A percentile compares a stretch with the other conserved stretches of the same genome.
These are phyloP conservation scores for Spizella passerina DNA, from an alignment of 2,797 vertebrate genomes.

Conservation along the genomic window DNA sequence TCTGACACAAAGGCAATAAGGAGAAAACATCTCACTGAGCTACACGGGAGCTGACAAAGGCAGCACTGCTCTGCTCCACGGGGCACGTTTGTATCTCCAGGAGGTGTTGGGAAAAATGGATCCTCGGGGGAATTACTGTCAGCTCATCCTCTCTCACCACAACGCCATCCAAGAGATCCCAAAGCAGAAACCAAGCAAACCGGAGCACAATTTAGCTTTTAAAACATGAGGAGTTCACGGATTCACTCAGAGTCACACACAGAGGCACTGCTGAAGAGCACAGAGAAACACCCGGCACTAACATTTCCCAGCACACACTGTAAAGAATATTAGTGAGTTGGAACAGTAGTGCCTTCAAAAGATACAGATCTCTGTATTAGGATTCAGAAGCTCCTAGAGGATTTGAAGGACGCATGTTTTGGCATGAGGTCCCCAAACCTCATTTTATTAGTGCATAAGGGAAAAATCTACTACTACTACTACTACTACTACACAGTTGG, in stretches of 20 bases:
- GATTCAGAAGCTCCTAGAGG: neutral
- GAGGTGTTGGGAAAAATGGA: neutral
- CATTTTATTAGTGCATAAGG: neutral
- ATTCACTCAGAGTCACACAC: neutral
- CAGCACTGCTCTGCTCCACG: neutral
- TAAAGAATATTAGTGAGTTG: neutral
- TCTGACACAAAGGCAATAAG: neutral
- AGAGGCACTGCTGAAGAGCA: neutral
- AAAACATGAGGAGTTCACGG: neutral
- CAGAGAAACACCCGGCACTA: neutral
- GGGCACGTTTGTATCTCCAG: neutral
- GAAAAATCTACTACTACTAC: neutral
- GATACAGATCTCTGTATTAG: neutral
- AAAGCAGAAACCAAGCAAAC: neutral
- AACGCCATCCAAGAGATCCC: rapidly evolving
- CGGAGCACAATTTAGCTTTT: neutral
- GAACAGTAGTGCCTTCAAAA: neutral
- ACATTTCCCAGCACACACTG: neutral
- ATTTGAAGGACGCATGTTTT: neutral
- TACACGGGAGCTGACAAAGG: neutral
- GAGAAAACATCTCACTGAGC: neutral
- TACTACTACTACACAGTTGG: neutral
- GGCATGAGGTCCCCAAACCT: neutral
- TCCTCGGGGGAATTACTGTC: neutral
- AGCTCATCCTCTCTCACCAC: neutral